These are phyloP conservation scores for Lepidochitona cinerea DNA, from an alignment of 2,888 invertebrate species.

Conservation along the genomic window DNA sequence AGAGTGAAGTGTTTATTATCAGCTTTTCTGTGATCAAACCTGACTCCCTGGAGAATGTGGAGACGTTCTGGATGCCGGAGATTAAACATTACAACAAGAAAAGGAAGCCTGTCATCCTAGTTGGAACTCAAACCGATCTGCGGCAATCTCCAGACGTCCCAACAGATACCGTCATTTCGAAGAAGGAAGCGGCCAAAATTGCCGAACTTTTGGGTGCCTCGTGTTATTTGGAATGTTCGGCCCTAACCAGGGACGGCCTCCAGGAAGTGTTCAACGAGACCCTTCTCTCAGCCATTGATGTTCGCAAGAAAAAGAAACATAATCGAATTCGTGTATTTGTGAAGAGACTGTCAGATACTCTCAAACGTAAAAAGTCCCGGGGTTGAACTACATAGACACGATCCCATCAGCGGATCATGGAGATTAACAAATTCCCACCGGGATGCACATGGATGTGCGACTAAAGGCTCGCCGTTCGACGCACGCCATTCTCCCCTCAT, in stretches of 20 bases:
- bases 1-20: constrained; percentile 2
- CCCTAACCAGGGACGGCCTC: neutral
- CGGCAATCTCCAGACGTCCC: neutral
- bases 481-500: too few species aligned
- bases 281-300: neutral
- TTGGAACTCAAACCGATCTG: constrained; percentile 6
- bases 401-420: too few species aligned
- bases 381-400: neutral
- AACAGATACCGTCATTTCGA: neutral
- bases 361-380: neutral
- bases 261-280: neutral
- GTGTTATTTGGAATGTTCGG: constrained; percentile 4
- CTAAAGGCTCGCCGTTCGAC: neutral
- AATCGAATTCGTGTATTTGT: constrained; percentile 2
- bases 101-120: constrained; percentile 1
- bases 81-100: constrained; percentile 7
- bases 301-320: neutral
- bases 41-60: constrained; percentile 3
- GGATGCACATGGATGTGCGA: neutral
- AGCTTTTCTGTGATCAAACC: constrained; percentile 5
- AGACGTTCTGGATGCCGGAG: neutral
- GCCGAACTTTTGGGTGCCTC: neutral
- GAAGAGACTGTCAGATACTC: constrained; percentile 2
- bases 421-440: neutral
- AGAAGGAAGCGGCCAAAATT: neutral